Conservation (phyloP, 1,140 invertebrate genomes). For the Oedothorax gibbosus region DNA sequence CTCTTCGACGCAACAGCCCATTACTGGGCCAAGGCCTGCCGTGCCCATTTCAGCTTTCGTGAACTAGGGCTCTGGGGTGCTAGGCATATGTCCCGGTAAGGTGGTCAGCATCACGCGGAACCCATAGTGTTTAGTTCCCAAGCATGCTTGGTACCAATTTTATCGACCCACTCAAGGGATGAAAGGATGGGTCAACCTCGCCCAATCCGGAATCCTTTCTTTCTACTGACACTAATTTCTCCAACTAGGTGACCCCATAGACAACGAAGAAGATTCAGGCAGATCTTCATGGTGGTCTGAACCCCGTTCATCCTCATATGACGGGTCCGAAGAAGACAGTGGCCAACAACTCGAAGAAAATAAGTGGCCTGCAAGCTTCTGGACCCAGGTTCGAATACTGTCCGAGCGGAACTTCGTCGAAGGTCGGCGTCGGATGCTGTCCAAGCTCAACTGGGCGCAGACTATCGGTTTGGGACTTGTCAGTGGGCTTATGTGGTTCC, state of each 20-base stretch:
- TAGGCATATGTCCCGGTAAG: too few species aligned
- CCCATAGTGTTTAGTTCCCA: too few species aligned
- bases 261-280: conserved; percentile 74
- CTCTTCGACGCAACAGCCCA: too few species aligned
- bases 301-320: conserved; percentile 70
- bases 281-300: conserved; percentile 77
- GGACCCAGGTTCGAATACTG: conserved; percentile 83
- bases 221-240: neutral
- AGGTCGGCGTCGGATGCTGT: conserved; percentile 82
- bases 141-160: too few species aligned
- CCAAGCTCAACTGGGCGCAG: conserved; percentile 84
- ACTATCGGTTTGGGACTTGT: conserved; percentile 80
- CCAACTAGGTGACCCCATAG: neutral
- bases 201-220: too few species aligned
- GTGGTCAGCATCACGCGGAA: too few species aligned
- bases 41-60: too few species aligned
- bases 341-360: neutral
- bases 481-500: conserved; percentile 84
- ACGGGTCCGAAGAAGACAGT: conserved; percentile 69
- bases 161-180: too few species aligned
- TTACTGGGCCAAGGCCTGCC: too few species aligned
- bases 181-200: too few species aligned
- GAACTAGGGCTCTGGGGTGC: too few species aligned
- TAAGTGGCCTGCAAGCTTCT: conserved; percentile 83
- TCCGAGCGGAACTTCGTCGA: conserved; percentile 84